Evolutionary conservation across 2,797 vertebrate genomes (phyloP).

Genomic region (Trachops cirrhosus): DNA sequence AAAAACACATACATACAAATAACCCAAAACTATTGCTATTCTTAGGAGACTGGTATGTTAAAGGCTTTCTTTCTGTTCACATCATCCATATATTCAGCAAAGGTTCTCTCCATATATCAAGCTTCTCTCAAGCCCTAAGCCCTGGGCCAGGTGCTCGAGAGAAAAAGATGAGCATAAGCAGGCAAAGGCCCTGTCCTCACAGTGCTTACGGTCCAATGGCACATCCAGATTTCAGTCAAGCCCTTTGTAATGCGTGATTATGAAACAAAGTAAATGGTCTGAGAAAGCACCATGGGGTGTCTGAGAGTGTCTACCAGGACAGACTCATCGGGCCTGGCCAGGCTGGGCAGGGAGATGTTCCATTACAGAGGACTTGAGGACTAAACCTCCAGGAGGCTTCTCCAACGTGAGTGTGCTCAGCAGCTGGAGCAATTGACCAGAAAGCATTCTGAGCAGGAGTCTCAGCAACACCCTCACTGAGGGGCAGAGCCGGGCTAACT

Average conservation of each 20-base stretch:
- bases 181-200: background rate
- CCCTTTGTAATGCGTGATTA: background rate
- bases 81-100: background rate
- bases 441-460: rapidly evolving
- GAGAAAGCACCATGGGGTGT: background rate
- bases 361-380: background rate
- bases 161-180: background rate
- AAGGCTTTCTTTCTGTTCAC: background rate
- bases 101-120: background rate
- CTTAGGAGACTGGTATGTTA: background rate
- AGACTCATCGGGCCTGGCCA: background rate
- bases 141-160: background rate
- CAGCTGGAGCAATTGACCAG: background rate
- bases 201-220: background rate
- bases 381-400: background rate
- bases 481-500: background rate
- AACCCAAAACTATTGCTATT: background rate
- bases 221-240: background rate
- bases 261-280: background rate
- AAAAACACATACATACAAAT: background rate
- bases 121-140: background rate
- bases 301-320: background rate
- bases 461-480: background rate
- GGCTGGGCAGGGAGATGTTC: background rate
- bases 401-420: background rate